Base-by-base conservation (phyloP, 30 jellyfish, hydroid and myxozoan species). In the Clytia hemisphaerica region DNA sequence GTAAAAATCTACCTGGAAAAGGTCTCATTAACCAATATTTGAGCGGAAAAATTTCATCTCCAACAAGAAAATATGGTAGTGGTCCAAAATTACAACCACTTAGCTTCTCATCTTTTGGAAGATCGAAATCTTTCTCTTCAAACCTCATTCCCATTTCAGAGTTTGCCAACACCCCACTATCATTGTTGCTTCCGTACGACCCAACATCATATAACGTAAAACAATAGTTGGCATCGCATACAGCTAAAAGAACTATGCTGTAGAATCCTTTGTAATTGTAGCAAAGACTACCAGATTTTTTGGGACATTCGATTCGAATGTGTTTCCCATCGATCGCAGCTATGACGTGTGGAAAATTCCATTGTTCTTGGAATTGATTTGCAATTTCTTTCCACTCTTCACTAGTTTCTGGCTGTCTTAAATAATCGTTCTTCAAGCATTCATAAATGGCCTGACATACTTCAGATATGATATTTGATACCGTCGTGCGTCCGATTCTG, bases 11-110 rank as follows among this genome's bases (percentile, higher is more conserved):
- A 10, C 82, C 91, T 32, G 91, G 76, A 33, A 4, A 77, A 16
- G 82, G 91, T 4, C 70, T 69, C 69, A 77, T 77, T 22, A 77
- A 44, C 91, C 91, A 65, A 28, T 16, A n/a, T n/a, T n/a, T n/a
- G n/a, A n/a, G n/a, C n/a, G n/a, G n/a, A n/a, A n/a, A n/a, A n/a
- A n/a, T n/a, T n/a, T n/a, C n/a, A n/a, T n/a, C n/a, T n/a, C n/a
- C n/a, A n/a, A n/a, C n/a, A n/a, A n/a, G n/a, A n/a, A n/a, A n/a
- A n/a, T 22, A 58, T 9, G 72, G 58, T 9, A 15, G 4, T 25
- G 15, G 12, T 31, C 10, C 59, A 6, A 58, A 14, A 4, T 6
- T 53, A 7, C 57, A 22, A 7, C 72, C 72, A 7, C 24, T 15
- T 58, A 58, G 5, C 28, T 15, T 31, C 31, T 58, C 72, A 4